Evolutionary conservation across 2,797 vertebrate genomes (phyloP).

Genomic region (Chrosomus eos): DNA sequence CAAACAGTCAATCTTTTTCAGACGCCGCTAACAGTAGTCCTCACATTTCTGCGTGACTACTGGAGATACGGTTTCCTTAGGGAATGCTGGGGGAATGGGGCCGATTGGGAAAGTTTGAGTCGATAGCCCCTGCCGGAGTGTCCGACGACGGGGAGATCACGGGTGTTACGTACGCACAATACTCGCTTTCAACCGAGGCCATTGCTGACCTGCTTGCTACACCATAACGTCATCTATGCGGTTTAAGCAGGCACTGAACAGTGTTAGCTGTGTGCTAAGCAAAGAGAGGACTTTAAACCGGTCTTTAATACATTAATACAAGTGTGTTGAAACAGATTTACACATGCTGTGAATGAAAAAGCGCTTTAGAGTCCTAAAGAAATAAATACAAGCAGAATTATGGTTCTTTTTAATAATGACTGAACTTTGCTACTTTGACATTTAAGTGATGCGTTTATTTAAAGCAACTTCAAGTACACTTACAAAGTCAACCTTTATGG

Average conservation of each 20-base stretch:
- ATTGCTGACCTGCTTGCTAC: conserved; percentile 7
- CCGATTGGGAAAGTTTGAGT: conserved; percentile 66
- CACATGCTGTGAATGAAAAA: not conserved
- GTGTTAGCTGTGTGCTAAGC: conserved; percentile 40
- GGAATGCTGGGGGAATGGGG: conserved; percentile 61
- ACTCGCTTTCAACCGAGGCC: conserved; percentile 32
- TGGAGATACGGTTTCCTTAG: conserved; percentile 46
- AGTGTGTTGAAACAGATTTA: not conserved
- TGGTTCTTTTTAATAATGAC: not conserved
- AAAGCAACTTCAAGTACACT: not conserved
- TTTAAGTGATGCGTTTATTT: not conserved
- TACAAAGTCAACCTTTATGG: not conserved
- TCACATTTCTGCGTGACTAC: conserved; percentile 34
- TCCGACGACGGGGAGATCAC: conserved; percentile 45
- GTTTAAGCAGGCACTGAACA: conserved; percentile 13
- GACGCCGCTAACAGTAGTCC: conserved; percentile 9
- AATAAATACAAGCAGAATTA: not conserved
- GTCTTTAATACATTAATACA: conserved; percentile 11
- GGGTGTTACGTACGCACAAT: conserved; percentile 36
- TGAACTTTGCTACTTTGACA: not conserved
- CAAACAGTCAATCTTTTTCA: conserved; percentile 39
- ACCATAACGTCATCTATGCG: not conserved
- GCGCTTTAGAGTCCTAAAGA: not conserved
- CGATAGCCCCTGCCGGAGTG: conserved; percentile 62
- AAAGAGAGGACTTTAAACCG: conserved; percentile 8